phyloP scores from a whole-genome alignment of 2,888 invertebrate species.

The Venusia cambrica region DNA sequence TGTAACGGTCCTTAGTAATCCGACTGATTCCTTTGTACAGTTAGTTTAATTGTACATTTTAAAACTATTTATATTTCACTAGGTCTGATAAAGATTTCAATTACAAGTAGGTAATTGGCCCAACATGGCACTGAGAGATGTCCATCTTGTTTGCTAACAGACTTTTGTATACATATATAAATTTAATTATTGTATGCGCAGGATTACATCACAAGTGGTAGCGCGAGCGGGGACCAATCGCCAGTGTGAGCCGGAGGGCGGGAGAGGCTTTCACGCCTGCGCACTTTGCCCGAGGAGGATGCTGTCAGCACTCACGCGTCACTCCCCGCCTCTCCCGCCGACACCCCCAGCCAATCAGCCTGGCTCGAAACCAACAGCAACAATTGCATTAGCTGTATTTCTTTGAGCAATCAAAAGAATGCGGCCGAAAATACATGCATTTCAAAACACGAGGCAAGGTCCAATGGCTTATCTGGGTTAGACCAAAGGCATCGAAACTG shows the following conservation, averaged over 20 bases:
- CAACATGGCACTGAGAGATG: neutral
- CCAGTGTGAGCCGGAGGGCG: slow-evolving; percentile 77
- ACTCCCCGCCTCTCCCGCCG: slow-evolving; percentile 59
- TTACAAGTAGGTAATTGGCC: too few species aligned
- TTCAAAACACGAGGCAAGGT: slow-evolving; percentile 1
- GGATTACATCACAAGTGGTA: slow-evolving; percentile 75
- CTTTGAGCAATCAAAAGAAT: slow-evolving; percentile 7
- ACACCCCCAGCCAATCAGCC: slow-evolving; percentile 27
- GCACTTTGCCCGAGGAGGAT: slow-evolving; percentile 71
- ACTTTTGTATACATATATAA: neutral
- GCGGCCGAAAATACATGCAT: neutral
- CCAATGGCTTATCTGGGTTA: slow-evolving; percentile 15
- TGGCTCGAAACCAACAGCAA: slow-evolving; percentile 22
- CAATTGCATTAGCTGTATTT: slow-evolving; percentile 14
- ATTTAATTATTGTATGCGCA: slow-evolving; percentile 43
- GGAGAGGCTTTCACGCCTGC: slow-evolving; percentile 74
- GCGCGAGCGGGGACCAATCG: slow-evolving; percentile 72
- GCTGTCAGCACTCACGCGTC: slow-evolving; percentile 38
- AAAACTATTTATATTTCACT: too few species aligned
- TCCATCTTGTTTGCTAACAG: slow-evolving; percentile 6
- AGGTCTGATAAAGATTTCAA: too few species aligned
- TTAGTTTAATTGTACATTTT: too few species aligned
- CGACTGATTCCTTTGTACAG: too few species aligned
- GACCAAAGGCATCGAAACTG: slow-evolving; percentile 13
- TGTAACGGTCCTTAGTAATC: too few species aligned